Base-by-base conservation (phyloP, 2,888 invertebrate genomes). In the Latrodectus hesperus region DNA sequence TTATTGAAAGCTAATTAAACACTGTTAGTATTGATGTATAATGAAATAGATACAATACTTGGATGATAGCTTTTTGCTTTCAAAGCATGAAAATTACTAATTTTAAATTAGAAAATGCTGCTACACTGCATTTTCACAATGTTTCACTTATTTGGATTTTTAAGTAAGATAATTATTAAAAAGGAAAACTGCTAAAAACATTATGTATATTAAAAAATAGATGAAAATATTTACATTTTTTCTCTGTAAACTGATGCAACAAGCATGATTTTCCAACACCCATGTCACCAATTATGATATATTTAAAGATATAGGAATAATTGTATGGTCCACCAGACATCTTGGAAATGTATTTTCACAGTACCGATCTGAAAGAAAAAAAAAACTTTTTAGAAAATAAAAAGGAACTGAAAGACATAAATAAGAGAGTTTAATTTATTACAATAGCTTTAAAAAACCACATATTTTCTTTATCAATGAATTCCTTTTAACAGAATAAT, bases 261-360 rank as follows among this genome's bases (percentile, higher is more conserved):
- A 99, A 95, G 93, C 99, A 99, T 89, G 99, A 99, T 93, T 99
- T 99, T 89, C 99, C 99, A 88, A 99, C 99, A 90, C 99, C 99
- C 99, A 99, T 99, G 93, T 99, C 99, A 91, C 98, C 99, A 93
- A 99, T 99, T 91, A 99, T 99, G 91, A 99, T 99, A 93, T 99
- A 99, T 93, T 99, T 99, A 93, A 99, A 99, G 92, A 99, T 99
- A 93, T 99, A 99, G 70, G 99, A 98, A 93, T 99, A 99, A 93
- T 99, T 99, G 93, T 99, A 99, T 84, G 99, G 99, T 92, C 98
- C 98, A 60, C 84, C 88, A 65, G 89, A 88, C 89, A 89, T 89
- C 51, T 22, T 83, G 67, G 14, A 14, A 17, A n/a, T 60, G 38
- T 71, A 38, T 71, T 14, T 74, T 12, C 5, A 74, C 26, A 52